Evolutionary conservation across 2,113 vertebrate species (phyloP), one percentile per base, ranked within the genome.

Genomic region (Megaptera novaeangliae): DNA sequence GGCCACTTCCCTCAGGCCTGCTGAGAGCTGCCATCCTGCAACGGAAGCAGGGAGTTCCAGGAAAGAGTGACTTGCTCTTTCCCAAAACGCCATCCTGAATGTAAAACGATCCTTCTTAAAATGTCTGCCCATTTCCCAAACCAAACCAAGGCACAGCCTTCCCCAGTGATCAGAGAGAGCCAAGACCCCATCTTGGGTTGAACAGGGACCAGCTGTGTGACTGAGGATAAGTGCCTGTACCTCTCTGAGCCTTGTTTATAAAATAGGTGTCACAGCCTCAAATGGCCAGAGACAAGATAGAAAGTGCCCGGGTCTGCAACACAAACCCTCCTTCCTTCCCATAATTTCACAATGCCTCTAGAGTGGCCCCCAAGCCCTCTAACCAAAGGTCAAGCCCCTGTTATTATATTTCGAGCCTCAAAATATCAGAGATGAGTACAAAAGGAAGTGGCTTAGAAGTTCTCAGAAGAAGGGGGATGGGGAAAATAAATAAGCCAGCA

Each of bases 231-330:
- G 52, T 2, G 0, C 2, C 12, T 44, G 46, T 21, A 25, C 80
- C 49, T 29, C 77, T 82, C 66, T 68, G 82, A 81, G 44, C 55
- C 74, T 77, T 57, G 34, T 17, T 68, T 66, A 59, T 11, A 59
- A 29, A 36, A 66, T 0, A 68, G 14, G 4, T 20, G 44, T 23
- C 87, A 41, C 25, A 23, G 18, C 21, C 64, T n/a, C 2, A 21
- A 63, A 55, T 8, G 52, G 61, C 41, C 80, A 72, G 72, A 80
- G 64, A 57, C 8, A 63, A 18, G 64, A 69, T 0, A 13, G 14
- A 13, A 52, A 36, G 12, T 0, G 3, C 31, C 34, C 0, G 6
- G 8, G 2, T 55, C 68, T 71, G 44, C 44, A 29, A 20, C 57
- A 83, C 9, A 46, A 27, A 41, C 31, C 6, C 49, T 81, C 57